Percentiles rank a stretch among this genome's conserved stretches.
Conservation (phyloP, 2,797 vertebrate species). For the Hippocampus kuda region DNA sequence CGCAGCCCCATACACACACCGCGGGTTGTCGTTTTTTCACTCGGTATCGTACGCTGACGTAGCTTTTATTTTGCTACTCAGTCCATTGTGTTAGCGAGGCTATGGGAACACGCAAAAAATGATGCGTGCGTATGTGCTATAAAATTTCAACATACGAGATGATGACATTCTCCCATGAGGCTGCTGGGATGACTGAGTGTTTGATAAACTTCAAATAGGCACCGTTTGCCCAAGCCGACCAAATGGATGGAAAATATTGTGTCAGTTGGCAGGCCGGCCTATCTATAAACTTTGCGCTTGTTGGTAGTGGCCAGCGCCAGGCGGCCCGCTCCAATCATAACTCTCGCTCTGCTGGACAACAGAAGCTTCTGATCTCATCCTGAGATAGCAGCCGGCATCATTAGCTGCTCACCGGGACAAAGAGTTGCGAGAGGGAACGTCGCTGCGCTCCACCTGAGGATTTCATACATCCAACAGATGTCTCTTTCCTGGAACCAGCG, state of each 20-base stretch:
- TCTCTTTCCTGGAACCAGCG: constrained; percentile 65
- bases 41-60: too few species aligned
- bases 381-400: constrained; percentile 27
- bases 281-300: constrained; percentile 61
- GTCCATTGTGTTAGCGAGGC: background rate
- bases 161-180: constrained; percentile 54
- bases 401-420: constrained; percentile 33
- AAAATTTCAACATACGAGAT: constrained; percentile 52
- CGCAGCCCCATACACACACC: too few species aligned
- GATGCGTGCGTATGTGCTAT: constrained; percentile 26
- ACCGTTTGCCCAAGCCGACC: constrained; percentile 58
- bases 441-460: constrained; percentile 63
- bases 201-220: constrained; percentile 68
- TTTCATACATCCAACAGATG: constrained; percentile 67
- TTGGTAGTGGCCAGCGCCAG: constrained; percentile 52
- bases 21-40: too few species aligned
- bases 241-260: constrained; percentile 70
- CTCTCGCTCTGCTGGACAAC: constrained; percentile 39
- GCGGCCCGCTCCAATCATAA: constrained; percentile 63
- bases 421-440: constrained; percentile 47
- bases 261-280: constrained; percentile 52
- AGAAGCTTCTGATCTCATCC: constrained; percentile 50
- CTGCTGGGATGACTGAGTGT: constrained; percentile 65
- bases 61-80: background rate
- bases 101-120: constrained; percentile 15